Evolutionary conservation across 1,140 invertebrate species (phyloP).

Genomic region (Sycobia sp.): DNA sequence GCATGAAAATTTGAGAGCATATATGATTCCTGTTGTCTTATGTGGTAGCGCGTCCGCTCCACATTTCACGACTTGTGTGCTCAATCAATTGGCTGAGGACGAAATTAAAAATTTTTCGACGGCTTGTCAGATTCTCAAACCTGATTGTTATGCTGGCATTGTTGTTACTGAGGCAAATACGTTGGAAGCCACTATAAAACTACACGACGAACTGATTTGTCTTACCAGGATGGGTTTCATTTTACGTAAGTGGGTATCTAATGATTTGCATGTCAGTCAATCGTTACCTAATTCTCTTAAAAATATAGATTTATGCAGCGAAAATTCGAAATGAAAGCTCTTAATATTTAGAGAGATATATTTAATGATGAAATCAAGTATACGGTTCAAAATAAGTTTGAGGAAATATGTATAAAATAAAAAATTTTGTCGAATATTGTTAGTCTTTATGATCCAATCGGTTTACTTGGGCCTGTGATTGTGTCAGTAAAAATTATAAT

Average conservation of each 20-base stretch:
- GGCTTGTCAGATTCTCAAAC: conserved; percentile 7
- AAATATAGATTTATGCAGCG: neutral
- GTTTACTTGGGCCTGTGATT: too few relatives aligned
- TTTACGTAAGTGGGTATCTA: too few relatives aligned
- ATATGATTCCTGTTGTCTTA: too few relatives aligned
- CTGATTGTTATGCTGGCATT: conserved; percentile 11
- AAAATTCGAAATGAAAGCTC: neutral
- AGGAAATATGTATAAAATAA: neutral
- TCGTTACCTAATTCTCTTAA: neutral
- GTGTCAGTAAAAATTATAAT: too few relatives aligned
- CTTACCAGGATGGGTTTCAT: conserved; percentile 6
- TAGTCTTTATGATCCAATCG: conserved; percentile 6
- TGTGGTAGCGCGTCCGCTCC: conserved; percentile 13
- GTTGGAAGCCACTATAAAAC: neutral
- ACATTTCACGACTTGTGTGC: neutral
- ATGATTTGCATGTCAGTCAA: neutral
- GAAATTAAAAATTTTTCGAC: neutral
- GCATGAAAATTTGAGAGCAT: neutral
- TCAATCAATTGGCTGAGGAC: conserved; percentile 7
- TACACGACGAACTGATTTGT: too few relatives aligned
- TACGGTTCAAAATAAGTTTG: neutral
- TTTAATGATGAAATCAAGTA: neutral
- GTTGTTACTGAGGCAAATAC: neutral
- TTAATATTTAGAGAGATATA: neutral
- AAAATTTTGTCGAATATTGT: conserved; percentile 15